Conservation (phyloP, 2,113 vertebrate species). For the Cynoglossus semilaevis region DNA sequence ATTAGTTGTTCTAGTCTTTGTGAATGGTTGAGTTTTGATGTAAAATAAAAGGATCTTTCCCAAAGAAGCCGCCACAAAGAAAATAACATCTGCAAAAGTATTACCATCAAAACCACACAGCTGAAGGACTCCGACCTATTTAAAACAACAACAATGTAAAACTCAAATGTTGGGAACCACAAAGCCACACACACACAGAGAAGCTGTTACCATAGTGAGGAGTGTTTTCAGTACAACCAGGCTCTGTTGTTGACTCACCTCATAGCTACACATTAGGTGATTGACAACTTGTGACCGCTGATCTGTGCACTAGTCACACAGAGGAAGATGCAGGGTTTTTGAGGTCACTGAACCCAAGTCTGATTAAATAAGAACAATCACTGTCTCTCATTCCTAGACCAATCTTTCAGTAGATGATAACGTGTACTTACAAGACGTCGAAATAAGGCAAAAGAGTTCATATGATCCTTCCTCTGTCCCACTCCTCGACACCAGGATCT, state of each 20-base stretch:
- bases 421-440: slow-evolving; percentile 37
- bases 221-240: slow-evolving; percentile 12
- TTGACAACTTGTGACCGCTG: slow-evolving; percentile 15
- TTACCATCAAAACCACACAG: slow-evolving; percentile 12
- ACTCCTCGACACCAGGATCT: slow-evolving; percentile 19
- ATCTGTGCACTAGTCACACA: slow-evolving; percentile 12
- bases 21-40: too few species aligned
- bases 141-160: slow-evolving; percentile 8
- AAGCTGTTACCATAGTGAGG: slow-evolving; percentile 19
- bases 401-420: too few species aligned
- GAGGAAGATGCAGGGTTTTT: neutral
- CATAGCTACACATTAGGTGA: slow-evolving; percentile 37
- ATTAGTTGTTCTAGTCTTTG: too few species aligned
- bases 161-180: neutral
- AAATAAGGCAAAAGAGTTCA: slow-evolving; percentile 2
- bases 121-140: neutral
- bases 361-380: too few species aligned
- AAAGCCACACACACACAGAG: neutral
- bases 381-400: neutral
- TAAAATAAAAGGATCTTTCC: too few species aligned
- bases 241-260: slow-evolving; percentile 38
- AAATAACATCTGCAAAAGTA: slow-evolving; percentile 20
- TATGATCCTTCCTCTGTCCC: neutral
- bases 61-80: too few species aligned
- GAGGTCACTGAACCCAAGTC: neutral